Conservation (phyloP, 2,797 vertebrate genomes). For the Tolypeutes matacus region DNA sequence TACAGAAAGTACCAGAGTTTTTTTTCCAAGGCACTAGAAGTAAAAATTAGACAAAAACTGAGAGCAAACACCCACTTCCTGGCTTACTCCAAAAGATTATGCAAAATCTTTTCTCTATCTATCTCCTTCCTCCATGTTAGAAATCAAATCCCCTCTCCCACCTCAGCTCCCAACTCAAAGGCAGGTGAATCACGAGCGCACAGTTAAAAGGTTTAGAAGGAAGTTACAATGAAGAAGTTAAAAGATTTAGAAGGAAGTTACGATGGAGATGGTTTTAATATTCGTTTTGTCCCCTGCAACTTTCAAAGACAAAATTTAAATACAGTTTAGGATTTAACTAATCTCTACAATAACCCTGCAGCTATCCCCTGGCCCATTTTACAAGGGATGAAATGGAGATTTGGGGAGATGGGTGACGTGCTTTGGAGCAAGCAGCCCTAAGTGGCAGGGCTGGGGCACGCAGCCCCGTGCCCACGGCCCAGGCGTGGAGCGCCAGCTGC, state of each 20-base stretch:
- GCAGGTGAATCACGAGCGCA: neutral
- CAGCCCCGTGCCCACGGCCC: neutral
- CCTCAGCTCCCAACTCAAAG: neutral
- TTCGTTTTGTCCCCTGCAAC: neutral
- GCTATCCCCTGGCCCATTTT: neutral
- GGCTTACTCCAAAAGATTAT: neutral
- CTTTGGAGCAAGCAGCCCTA: accelerated
- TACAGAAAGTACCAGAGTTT: neutral
- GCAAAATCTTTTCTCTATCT: neutral
- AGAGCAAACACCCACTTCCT: neutral
- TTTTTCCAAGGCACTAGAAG: neutral
- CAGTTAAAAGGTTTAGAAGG: neutral
- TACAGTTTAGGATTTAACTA: neutral
- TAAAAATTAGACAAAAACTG: neutral
- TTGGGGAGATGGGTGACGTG: neutral
- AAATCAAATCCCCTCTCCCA: neutral
- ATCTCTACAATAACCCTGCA: neutral
- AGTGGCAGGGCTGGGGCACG: accelerated
- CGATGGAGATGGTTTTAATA: neutral
- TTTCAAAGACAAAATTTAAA: neutral
- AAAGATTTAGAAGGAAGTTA: neutral
- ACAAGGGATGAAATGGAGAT: neutral
- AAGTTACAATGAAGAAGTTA: neutral
- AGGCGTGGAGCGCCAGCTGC: neutral
- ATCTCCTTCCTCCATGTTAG: neutral